These are phyloP conservation scores for Drosophila teissieri DNA, from an alignment of 1,140 invertebrate species.

Conservation along the genomic window DNA sequence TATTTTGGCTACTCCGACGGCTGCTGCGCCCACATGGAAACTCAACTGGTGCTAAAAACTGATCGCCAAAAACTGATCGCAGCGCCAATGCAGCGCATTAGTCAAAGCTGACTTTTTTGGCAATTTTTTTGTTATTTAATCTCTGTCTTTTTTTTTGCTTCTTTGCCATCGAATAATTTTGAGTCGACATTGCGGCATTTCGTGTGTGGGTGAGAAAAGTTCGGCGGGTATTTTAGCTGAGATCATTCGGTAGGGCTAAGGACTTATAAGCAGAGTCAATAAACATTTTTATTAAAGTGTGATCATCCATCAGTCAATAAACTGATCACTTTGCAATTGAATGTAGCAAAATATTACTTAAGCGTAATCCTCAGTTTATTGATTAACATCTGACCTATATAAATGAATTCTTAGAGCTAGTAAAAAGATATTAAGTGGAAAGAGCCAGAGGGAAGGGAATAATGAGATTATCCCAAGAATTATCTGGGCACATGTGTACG, in stretches of 20 bases:
- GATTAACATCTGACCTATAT: background rate
- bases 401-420: background rate
- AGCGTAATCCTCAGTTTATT: background rate
- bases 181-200: constrained; percentile 4
- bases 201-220: constrained; percentile 23
- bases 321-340: too few relatives aligned
- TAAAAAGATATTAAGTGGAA: background rate
- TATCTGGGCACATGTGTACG: background rate
- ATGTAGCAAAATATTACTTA: too few relatives aligned
- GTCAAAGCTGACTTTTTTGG: constrained; percentile 31
- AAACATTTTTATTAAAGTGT: constrained; percentile 1
- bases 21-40: constrained; percentile 44
- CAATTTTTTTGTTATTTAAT: background rate
- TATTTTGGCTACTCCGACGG: constrained; percentile 40
- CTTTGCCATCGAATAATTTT: constrained; percentile 21
- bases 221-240: constrained; percentile 18
- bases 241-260: constrained; percentile 27
- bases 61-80: constrained; percentile 19
- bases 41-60: constrained; percentile 16
- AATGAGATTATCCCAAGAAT: too few relatives aligned
- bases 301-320: constrained; percentile 7
- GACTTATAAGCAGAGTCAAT: constrained; percentile 9
- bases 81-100: constrained; percentile 27
- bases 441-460: background rate
- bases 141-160: background rate